A percentile compares a stretch with the other conserved stretches of the same genome.
Evolutionary conservation across 2,888 invertebrate species (phyloP).

Genomic region (Dasysyrphus albostriatus): DNA sequence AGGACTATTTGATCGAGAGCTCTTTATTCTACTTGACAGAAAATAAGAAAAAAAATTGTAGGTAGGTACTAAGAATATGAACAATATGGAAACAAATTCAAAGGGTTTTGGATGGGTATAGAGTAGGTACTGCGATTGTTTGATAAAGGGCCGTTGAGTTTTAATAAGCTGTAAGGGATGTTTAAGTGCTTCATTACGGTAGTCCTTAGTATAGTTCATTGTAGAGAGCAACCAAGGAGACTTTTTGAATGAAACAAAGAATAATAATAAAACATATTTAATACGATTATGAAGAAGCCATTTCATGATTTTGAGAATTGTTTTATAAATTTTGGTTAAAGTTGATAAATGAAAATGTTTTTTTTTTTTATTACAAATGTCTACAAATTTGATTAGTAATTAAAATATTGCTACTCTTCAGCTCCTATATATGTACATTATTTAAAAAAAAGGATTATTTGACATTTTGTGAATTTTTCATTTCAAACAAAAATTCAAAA

Average conservation of each 20-base stretch:
- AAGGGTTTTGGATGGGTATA: background rate
- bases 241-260: background rate
- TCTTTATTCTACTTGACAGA: slow-evolving; percentile 26
- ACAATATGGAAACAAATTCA: slow-evolving; percentile 2
- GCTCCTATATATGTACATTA: no score
- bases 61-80: background rate
- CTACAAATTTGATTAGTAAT: no score
- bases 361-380: no score
- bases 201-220: background rate
- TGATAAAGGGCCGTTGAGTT: slow-evolving; percentile 14
- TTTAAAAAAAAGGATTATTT: no score
- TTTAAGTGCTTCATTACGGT: slow-evolving; percentile 24
- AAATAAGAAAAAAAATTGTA: slow-evolving; percentile 3
- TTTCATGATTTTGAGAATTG: background rate
- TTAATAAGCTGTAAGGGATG: slow-evolving; percentile 17
- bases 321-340: background rate
- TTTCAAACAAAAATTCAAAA: no score
- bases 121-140: slow-evolving; percentile 20
- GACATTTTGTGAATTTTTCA: no score
- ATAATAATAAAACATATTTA: background rate
- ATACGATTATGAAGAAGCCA: background rate
- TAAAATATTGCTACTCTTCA: no score
- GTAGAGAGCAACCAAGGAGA: slow-evolving; percentile 12
- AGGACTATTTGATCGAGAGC: slow-evolving; percentile 29
- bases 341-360: no score